A percentile compares a stretch with the other conserved stretches of the same genome.
phyloP scores from a whole-genome alignment of 2,113 vertebrate species.

The Heterotilapia buettikoferi region DNA sequence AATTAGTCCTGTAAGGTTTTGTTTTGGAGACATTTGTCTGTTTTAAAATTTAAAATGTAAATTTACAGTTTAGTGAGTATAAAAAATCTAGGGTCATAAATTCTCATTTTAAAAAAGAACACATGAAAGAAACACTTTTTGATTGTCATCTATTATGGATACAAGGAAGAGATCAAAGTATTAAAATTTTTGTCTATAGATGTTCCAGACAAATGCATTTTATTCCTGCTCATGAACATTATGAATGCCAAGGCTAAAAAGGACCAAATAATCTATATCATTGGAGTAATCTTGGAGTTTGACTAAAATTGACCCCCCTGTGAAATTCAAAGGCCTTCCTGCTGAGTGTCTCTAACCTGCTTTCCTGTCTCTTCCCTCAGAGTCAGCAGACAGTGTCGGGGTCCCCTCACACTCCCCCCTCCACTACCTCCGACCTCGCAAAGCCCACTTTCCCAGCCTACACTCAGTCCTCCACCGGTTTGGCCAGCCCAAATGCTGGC shows the following conservation, averaged over 20 bases:
- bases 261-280: neutral
- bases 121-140: neutral
- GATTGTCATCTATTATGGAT: neutral
- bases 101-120: neutral
- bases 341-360: neutral
- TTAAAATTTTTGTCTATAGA: neutral
- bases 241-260: neutral
- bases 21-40: neutral
- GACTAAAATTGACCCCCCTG: neutral
- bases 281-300: neutral
- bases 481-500: conserved; percentile 15
- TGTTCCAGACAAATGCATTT: neutral
- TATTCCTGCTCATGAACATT: neutral
- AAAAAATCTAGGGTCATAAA: neutral
- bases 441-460: conserved; percentile 94
- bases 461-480: conserved; percentile 80
- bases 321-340: neutral
- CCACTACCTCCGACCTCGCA: conserved; percentile 80
- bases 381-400: conserved; percentile 30
- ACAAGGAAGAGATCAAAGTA: neutral
- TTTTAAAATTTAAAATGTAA: neutral
- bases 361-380: neutral
- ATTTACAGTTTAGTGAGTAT: neutral
- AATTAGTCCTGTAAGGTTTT: neutral
- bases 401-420: conserved; percentile 26